Base-by-base conservation (phyloP, 2,113 vertebrate species). In the Microcebus ravelobensis region DNA sequence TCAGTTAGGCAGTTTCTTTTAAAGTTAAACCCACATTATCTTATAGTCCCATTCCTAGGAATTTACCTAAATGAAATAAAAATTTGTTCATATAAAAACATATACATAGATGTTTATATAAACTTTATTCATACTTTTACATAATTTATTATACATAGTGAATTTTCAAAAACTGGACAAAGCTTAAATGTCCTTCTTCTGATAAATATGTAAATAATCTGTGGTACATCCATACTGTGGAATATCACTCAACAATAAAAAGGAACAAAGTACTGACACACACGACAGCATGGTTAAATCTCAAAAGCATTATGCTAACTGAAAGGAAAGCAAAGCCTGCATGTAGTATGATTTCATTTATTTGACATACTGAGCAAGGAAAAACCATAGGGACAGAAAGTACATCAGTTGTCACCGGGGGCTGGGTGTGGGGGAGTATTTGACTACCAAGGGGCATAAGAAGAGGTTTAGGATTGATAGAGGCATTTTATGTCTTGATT, bases 1-100 rank as follows among this genome's bases (percentile, higher is more conserved):
- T 86, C 65, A 59, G 21, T 48, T 61, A 27, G 25, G 6, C 20
- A 50, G 27, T 71, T 91, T 74, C n/a, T 91, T 91, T 52, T 17
- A 18, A 85, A 67, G 14, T 71, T 67, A 87, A 90, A 59, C 8
- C 42, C 25, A 17, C 1, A 23, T 50, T 77, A 52, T 3, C 14
- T 57, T 55, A 6, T 0, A 73, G 21, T 34, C n/a, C n/a, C 6
- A 11, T 14, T 63, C 14, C 15, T 39, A 74, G 67, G 13, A 42
- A 70, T 80, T 80, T 84, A 29, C 10, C 42, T n/a, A 87, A 52
- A 65, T 67, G 34, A 83, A 82, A 85, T 57, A 76, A 95, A 70
- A 63, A 90, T 61, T 8, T 61, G 3, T 45, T 68, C 61, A 67
- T 23, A 79, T 20, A 11, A 67, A 81, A 90, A 11, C 9, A 8